Evolutionary conservation across 2,888 invertebrate genomes (phyloP).

Genomic region (Andrena chrysosceles): DNA sequence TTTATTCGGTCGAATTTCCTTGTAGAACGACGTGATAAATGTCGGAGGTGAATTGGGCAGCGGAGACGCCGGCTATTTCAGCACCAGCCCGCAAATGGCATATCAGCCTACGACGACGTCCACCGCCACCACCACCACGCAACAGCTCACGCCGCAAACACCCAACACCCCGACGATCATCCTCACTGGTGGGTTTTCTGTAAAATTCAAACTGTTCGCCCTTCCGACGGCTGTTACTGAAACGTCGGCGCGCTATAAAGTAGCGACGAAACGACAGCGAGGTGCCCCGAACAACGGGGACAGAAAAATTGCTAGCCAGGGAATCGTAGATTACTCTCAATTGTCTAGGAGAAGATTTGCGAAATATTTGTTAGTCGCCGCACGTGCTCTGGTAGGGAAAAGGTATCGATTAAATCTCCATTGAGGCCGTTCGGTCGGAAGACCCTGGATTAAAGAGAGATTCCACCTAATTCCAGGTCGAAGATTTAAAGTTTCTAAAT

Average conservation of each 20-base stretch:
- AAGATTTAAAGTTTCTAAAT: too few species aligned
- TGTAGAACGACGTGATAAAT: constrained; percentile 82
- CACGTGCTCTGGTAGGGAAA: too few species aligned
- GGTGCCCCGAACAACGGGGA: too few species aligned
- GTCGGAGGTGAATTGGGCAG: constrained; percentile 85
- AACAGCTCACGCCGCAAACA: constrained; percentile 85
- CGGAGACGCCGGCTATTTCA: constrained; percentile 87
- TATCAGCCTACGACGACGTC: constrained; percentile 83
- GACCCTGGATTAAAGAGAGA: too few species aligned
- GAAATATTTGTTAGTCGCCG: too few species aligned
- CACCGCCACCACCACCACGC: constrained; percentile 81
- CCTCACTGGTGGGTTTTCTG: constrained; percentile 89
- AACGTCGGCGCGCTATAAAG: background rate
- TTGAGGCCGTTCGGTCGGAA: too few species aligned
- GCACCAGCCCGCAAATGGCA: constrained; percentile 86
- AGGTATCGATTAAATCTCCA: too few species aligned
- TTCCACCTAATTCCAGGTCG: too few species aligned
- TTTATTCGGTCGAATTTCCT: constrained; percentile 18
- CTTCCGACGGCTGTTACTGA: background rate
- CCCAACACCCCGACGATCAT: constrained; percentile 94
- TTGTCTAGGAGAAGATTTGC: too few species aligned
- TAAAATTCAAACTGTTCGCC: background rate
- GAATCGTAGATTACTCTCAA: too few species aligned
- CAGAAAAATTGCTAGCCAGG: too few species aligned
- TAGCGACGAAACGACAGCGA: background rate